Base-by-base conservation (phyloP, 2,797 vertebrate species). In the Poeciliopsis paucimaculata region DNA sequence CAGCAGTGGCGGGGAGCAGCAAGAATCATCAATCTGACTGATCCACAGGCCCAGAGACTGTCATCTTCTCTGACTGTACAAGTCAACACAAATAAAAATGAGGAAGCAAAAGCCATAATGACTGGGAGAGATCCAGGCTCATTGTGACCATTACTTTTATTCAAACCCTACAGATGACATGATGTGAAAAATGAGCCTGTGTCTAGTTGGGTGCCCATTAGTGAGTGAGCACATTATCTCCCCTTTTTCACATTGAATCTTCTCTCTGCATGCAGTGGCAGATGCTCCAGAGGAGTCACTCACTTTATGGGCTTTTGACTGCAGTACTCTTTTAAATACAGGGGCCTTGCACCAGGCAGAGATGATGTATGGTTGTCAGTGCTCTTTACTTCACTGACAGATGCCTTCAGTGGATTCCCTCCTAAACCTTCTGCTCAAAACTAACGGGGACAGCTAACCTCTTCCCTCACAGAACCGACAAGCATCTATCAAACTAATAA, bases 21-120 rank as follows among this genome's bases (percentile, higher is more conserved):
- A 95, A 96, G 95, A 97, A 97, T 98, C 98, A 98, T 97, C 96
- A 96, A 96, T 96, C 95, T 96, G 97, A 97, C 97, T 97, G 97
- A 98, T 98, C 96, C 96, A 87, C 84, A 92, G 95, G 96, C 95
- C 96, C 93, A 86, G 93, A 94, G 96, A 95, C 98, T 98, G 97
- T 99, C 98, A 98, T 97, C 96, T 96, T 96, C 96, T 95, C 97
- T 95, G 96, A 97, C 97, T 96, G 96, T 96, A 97, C 97, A 95
- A 99, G 98, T 99, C 98, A 99, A 99, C 98, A 99, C 97, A 98
- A 98, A 99, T 99, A 99, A 98, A 97, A 97, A 96, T 92, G 96
- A 96, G 96, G 95, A 97, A 95, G 97, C 96, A 96, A 86, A 93
- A 93, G 94, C 93, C 88, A 96, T 96, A 97, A 97, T 97, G 97